phyloP scores from a whole-genome alignment of 2,797 vertebrate genomes.

The Myripristis murdjan region DNA sequence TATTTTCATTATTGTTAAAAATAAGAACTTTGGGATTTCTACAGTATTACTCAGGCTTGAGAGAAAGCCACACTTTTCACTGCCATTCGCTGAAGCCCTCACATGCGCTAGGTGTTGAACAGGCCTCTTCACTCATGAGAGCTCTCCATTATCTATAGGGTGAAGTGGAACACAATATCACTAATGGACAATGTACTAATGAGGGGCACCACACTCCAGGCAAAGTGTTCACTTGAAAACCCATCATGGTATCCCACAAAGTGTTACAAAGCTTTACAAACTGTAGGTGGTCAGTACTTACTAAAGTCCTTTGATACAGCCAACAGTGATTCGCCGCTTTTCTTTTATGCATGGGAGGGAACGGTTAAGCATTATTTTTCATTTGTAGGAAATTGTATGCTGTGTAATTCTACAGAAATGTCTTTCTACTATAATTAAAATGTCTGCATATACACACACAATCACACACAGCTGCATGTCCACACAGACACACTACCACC shows the following conservation, averaged over 20 bases:
- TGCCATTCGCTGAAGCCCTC: conserved; percentile 23
- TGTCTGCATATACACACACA: not conserved
- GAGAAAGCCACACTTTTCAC: conserved; percentile 1
- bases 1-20: too few relatives aligned
- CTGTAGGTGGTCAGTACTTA: not conserved
- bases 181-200: conserved; percentile 51
- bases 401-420: too few relatives aligned
- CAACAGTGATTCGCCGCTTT: too few relatives aligned
- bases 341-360: too few relatives aligned
- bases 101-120: conserved; percentile 13
- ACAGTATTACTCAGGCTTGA: not conserved
- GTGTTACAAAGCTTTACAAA: conserved; percentile 23
- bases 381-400: too few relatives aligned
- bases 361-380: too few relatives aligned
- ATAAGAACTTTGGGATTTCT: too few relatives aligned
- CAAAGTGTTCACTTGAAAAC: conserved; percentile 53
- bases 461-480: not conserved
- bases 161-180: conserved; percentile 24
- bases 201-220: conserved; percentile 25
- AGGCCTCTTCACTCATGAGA: conserved; percentile 22
- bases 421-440: too few relatives aligned
- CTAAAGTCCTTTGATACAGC: conserved; percentile 15
- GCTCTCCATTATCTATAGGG: conserved; percentile 38
- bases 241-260: conserved; percentile 41
- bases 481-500: not conserved